phyloP scores from a whole-genome alignment of 2,113 vertebrate genomes.

The Brachionichthys hirsutus region DNA sequence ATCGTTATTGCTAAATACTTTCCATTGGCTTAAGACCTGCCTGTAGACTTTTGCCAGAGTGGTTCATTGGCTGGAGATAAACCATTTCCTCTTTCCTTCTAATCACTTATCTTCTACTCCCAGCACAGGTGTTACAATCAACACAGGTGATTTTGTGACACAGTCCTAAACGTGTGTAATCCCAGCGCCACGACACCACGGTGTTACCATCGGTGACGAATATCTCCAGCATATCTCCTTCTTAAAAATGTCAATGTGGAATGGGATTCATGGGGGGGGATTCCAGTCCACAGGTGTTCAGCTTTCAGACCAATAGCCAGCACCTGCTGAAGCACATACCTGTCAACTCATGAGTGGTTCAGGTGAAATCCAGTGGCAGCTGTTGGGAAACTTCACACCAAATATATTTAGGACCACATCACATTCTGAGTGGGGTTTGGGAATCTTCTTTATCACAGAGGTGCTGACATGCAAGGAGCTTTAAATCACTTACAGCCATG shows the following conservation, averaged over 20 bases:
- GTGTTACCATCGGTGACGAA: conserved; percentile 67
- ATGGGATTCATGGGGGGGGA: conserved; percentile 30
- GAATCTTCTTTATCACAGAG: conserved; percentile 40
- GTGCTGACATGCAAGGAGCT: conserved; percentile 8
- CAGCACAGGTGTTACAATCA: conserved; percentile 58
- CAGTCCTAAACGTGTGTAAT: conserved; percentile 66
- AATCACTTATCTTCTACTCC: conserved; percentile 47
- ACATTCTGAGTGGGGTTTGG: conserved; percentile 9
- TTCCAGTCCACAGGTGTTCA: conserved; percentile 41
- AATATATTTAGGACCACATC: neutral
- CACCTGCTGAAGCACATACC: conserved; percentile 29
- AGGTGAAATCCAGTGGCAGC: conserved; percentile 2
- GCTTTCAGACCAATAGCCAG: conserved; percentile 24
- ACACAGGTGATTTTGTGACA: conserved; percentile 68
- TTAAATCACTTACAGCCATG: conserved; percentile 54
- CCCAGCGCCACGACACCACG: conserved; percentile 64
- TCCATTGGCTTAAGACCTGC: neutral
- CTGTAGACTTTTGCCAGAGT: neutral
- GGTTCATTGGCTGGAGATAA: conserved; percentile 36
- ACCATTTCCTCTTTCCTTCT: conserved; percentile 31
- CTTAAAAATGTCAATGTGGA: conserved; percentile 36
- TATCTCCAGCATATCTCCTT: conserved; percentile 49
- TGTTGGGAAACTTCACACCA: neutral
- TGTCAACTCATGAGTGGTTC: neutral
- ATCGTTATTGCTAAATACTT: no score